Evolutionary conservation across 2,888 invertebrate genomes (phyloP), one percentile per base, ranked within the genome.

Genomic region (Andrena haemorrhoa): DNA sequence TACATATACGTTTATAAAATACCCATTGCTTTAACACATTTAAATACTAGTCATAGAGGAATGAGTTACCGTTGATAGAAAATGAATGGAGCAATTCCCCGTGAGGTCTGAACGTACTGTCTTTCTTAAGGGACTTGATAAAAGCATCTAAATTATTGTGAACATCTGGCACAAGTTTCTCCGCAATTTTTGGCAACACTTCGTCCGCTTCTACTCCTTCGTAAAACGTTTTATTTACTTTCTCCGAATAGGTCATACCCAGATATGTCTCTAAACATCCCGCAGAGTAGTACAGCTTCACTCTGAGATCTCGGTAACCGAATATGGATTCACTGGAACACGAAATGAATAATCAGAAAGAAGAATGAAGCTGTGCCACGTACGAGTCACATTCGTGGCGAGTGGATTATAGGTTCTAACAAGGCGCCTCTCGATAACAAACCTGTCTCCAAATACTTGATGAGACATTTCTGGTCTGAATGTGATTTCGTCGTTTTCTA

Each of bases 391-490:
- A 16, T 58, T 65, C 2, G 29, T 12, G 70, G 8, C 5, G 66
- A 66, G 10, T 10, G n/a, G 26, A 16, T n/a, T 0, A 12, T 29
- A 69, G 35, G 60, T 23, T 49, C 8, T 65, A 69, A 16, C 7
- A 71, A 69, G 29, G 66, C 31, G 56, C 60, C 20, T 49, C 63
- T n/a, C 0, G 69, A 51, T 16, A 35, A 72, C 92, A 88, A 91
- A 95, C 95, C 96, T 96, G 87, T 98, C 97, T 5, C 98, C 98
- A 94, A 98, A 98, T 76, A 98, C 96, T 94, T 99, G 98, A 95
- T 99, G 98, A 70, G 98, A 97, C 97, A 98, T 98, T 75, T 96
- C 96, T 0, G 98, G 98, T 51, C 95, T 95, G 92, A 98, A 98
- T 49, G 95, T 94, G 8, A 94, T 93, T 0, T 95, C 94, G 47